Conservation (phyloP, 2,797 vertebrate species). For the Spondyliosoma cantharus region DNA sequence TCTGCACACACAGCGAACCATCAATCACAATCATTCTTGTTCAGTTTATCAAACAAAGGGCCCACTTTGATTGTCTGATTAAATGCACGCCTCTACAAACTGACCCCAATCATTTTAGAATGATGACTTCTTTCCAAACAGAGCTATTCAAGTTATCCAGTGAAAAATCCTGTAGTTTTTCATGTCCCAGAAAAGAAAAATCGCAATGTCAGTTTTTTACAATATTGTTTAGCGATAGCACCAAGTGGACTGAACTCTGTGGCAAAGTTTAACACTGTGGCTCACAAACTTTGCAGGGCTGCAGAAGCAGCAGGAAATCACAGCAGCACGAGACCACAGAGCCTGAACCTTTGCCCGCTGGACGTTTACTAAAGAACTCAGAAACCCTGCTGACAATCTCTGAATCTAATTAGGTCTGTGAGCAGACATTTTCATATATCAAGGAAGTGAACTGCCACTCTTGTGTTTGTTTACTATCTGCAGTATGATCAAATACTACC, state of each 20-base stretch:
- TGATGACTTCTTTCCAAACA: too few relatives aligned
- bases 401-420: neutral
- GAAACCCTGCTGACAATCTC: neutral
- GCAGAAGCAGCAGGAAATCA: neutral
- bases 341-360: neutral
- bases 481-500: constrained; percentile 1
- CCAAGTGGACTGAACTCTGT: neutral
- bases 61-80: too few relatives aligned
- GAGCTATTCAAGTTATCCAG: too few relatives aligned
- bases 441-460: neutral
- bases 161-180: too few relatives aligned
- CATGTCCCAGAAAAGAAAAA: too few relatives aligned
- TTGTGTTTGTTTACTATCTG: neutral
- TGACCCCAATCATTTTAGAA: too few relatives aligned
- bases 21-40: too few relatives aligned
- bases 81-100: too few relatives aligned
- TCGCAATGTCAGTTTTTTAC: too few relatives aligned
- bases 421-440: neutral
- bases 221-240: neutral
- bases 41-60: too few relatives aligned
- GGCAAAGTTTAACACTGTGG: neutral
- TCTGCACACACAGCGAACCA: too few relatives aligned
- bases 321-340: neutral
- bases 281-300: neutral
- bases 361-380: neutral